Conservation (phyloP, 2,888 invertebrate genomes). For the Cephus pygmeus region DNA sequence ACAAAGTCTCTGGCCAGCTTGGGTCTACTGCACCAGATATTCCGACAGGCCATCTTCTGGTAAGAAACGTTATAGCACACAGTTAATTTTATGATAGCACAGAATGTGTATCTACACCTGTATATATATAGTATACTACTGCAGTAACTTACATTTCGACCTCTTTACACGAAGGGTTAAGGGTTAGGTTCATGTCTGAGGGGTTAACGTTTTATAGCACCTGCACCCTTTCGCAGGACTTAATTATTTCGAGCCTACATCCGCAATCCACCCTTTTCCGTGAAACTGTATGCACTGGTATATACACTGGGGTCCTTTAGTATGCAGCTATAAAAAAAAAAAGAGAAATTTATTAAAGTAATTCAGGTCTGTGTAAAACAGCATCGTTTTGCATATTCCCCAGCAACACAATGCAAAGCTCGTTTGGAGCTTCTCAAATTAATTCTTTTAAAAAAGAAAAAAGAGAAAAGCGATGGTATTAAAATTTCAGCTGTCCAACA, state of each 20-base stretch:
- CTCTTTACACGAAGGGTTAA: background rate
- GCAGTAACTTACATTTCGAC: background rate
- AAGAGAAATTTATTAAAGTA: background rate
- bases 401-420: background rate
- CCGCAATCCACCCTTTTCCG: conserved; percentile 31
- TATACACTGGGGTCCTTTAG: background rate
- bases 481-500: background rate
- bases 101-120: background rate
- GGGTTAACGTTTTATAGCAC: conserved; percentile 28
- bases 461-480: background rate
- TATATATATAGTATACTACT: background rate
- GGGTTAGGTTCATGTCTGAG: background rate
- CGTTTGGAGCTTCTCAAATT: background rate
- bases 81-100: background rate
- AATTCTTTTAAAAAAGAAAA: background rate
- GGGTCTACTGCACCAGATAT: conserved; percentile 98
- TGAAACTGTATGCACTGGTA: background rate
- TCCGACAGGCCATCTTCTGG: conserved; percentile 91
- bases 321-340: background rate
- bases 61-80: conserved; percentile 65
- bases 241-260: conserved; percentile 39
- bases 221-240: conserved; percentile 48
- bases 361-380: background rate
- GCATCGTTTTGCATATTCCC: background rate
- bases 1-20: conserved; percentile 87